Base-by-base conservation (phyloP, 2,113 vertebrate genomes). In the Probosciger aterrimus region DNA sequence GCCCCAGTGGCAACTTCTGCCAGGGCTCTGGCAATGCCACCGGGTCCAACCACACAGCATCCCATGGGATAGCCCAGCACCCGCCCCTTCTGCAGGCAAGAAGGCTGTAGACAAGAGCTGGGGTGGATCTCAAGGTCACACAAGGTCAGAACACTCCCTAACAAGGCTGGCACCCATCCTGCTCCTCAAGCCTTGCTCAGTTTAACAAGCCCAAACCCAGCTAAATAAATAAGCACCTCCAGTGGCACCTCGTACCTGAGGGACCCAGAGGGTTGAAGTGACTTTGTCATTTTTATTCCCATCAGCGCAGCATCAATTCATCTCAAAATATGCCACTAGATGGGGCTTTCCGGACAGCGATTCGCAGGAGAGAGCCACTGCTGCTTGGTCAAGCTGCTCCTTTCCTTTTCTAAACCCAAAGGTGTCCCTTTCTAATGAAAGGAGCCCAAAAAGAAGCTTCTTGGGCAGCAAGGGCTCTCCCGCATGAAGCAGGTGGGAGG, bases 301-400 rank as follows among this genome's bases (percentile, higher is more conserved):
- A 30, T 14, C 2, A 1, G 49, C 0, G 2, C 84, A 62, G 57
- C 64, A 19, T 9, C 41, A 46, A n/a, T 49, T 30, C 41, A 13
- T 18, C 77, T 39, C 71, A 25, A 31, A 25, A 79, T 10, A 7
- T 10, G 33, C 95, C 97, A 43, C 96, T 97, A 97, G 97, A 94
- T 97, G 97, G 96, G 92, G 96, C 93, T 81, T 96, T 88, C n/a
- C 27, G 49, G 83, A 82, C 81, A 85, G 59, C 3, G 4, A 62
- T 77, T 44, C 13, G 0, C n/a, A 6, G 46, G 24, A 28, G 30
- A 65, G 43, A 67, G 0, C 11, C 0, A 5, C 69, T 33, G 28
- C 70, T 60, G 37, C 47, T 86, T 39, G n/a, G 5, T 5, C 78
- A 35, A 11, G 18, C 25, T n/a, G 49, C 53, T 75, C 47, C 15